Percentiles rank a stretch among this genome's conserved stretches.
These are phyloP conservation scores for Aplodontia rufa DNA, from an alignment of 2,113 vertebrate genomes.

Conservation along the genomic window DNA sequence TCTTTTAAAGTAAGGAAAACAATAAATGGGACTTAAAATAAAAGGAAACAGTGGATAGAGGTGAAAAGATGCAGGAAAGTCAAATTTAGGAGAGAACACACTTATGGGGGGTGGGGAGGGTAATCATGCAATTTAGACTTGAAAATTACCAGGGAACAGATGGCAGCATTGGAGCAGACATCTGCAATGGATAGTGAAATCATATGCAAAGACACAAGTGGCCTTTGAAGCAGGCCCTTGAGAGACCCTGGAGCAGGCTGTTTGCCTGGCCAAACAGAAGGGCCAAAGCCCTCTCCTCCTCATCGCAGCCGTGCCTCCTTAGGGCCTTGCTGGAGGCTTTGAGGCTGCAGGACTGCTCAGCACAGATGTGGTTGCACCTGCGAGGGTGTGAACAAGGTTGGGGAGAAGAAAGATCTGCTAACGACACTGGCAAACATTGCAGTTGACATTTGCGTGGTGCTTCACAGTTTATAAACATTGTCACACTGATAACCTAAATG, in stretches of 20 bases:
- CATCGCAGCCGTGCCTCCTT: neutral
- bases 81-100: slow-evolving; percentile 45
- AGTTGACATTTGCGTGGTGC: neutral
- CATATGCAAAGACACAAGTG: slow-evolving; percentile 65
- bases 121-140: slow-evolving; percentile 52
- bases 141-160: slow-evolving; percentile 64
- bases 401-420: neutral
- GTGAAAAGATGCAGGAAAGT: neutral
- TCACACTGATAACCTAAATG: neutral
- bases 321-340: neutral
- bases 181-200: slow-evolving; percentile 68
- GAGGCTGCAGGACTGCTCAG: neutral
- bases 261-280: slow-evolving; percentile 31
- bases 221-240: slow-evolving; percentile 60
- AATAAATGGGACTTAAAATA: slow-evolving; percentile 37
- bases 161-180: slow-evolving; percentile 56
- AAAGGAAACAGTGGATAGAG: slow-evolving; percentile 7
- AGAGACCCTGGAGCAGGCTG: slow-evolving; percentile 15
- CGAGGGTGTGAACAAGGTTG: neutral
- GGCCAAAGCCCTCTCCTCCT: neutral
- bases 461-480: slow-evolving; percentile 19
- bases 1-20: neutral
- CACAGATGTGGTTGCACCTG: neutral
- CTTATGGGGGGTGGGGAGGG: slow-evolving; percentile 34
- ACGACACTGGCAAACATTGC: neutral